A percentile compares a stretch with the other conserved stretches of the same genome.
Conservation (phyloP, 1,140 invertebrate species). For the Homarus americanus region DNA sequence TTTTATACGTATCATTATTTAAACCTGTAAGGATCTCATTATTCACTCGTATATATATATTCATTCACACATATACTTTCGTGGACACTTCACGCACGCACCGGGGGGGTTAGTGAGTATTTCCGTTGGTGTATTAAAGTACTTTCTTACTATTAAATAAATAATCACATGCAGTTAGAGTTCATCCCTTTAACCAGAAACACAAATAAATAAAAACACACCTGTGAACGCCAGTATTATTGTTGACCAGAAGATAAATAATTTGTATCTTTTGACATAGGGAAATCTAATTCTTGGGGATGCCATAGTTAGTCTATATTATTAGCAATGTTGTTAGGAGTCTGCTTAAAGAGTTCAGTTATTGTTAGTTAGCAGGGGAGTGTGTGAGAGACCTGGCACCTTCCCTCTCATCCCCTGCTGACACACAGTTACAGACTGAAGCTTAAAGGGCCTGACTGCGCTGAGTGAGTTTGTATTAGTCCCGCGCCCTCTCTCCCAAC, state of each 20-base stretch:
- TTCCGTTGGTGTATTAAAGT: no score
- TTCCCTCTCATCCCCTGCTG: background rate
- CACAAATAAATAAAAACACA: slow-evolving; percentile 28
- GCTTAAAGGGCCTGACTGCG: background rate
- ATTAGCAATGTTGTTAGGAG: background rate
- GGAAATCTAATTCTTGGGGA: slow-evolving; percentile 46
- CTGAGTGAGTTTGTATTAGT: background rate
- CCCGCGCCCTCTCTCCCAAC: background rate
- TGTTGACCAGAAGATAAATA: slow-evolving; percentile 52
- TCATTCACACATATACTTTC: no score
- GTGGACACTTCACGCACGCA: no score
- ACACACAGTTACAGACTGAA: background rate
- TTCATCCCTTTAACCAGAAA: background rate
- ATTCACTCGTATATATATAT: no score
- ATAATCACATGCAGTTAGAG: no score
- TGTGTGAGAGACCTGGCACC: background rate
- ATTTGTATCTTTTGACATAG: slow-evolving; percentile 54
- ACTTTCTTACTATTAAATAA: no score
- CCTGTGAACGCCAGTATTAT: slow-evolving; percentile 52
- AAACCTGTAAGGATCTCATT: no score
- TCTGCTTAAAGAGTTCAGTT: background rate
- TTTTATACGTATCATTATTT: no score
- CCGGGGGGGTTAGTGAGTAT: no score
- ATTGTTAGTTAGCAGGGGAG: background rate
- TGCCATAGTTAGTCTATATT: background rate